Percentiles rank a stretch among this genome's conserved stretches.
Evolutionary conservation across 1,140 invertebrate species (phyloP).

Genomic region (Monomorium pharaonis): DNA sequence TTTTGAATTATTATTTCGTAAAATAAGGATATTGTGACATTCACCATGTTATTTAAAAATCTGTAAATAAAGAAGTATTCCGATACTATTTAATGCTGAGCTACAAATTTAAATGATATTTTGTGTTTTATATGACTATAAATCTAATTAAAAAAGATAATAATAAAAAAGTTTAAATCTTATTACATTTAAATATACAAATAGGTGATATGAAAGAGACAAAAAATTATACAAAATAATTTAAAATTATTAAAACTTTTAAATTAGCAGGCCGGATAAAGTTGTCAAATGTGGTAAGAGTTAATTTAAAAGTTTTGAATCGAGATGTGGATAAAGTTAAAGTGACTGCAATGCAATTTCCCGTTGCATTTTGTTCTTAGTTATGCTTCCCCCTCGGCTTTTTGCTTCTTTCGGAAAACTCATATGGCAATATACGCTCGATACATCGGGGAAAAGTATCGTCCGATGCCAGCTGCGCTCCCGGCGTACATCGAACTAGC

Average conservation of each 20-base stretch:
- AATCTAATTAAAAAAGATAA: neutral
- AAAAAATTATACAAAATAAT: neutral
- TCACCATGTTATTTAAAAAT: neutral
- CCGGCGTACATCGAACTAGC: conserved; percentile 8
- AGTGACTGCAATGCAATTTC: neutral
- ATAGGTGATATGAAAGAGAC: neutral
- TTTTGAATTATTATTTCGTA: neutral
- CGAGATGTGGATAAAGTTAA: neutral
- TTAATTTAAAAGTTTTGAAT: neutral
- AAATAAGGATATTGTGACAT: neutral
- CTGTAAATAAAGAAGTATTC: neutral
- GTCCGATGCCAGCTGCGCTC: conserved; percentile 25
- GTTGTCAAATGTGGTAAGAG: neutral
- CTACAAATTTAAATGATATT: neutral
- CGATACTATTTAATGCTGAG: neutral
- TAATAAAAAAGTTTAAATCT: neutral
- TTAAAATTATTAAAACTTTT: neutral
- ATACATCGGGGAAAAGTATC: conserved; percentile 10
- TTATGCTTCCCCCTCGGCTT: neutral
- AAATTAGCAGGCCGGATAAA: neutral
- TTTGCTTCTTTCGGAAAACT: neutral
- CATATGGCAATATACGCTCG: conserved; percentile 40
- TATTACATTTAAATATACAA: neutral
- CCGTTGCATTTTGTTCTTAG: neutral
- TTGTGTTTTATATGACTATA: neutral